Percentiles rank a stretch among this genome's conserved stretches.
Conservation (phyloP, 2,888 invertebrate genomes). For the Pristionchus japonicus region DNA sequence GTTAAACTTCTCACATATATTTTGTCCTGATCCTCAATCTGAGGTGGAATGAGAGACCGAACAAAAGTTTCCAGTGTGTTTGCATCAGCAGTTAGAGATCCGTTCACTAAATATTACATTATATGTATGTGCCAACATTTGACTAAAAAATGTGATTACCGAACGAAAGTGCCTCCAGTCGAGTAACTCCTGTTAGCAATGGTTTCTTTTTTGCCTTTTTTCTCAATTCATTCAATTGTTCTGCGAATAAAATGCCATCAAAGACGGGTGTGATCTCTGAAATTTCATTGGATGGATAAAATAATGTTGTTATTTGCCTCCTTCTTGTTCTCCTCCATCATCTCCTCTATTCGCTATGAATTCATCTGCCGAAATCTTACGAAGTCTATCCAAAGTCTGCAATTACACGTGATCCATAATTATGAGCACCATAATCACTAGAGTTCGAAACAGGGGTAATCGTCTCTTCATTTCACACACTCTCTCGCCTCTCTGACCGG, state of each 20-base stretch:
- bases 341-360: constrained; percentile 6
- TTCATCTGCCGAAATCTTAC: neutral
- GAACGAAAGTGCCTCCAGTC: neutral
- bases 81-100: neutral
- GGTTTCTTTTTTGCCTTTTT: neutral
- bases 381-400: constrained; percentile 29
- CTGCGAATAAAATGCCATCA: neutral
- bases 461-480: too few relatives aligned
- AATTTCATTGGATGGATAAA: neutral
- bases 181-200: constrained; percentile 8
- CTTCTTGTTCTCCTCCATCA: neutral
- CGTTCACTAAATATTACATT: neutral
- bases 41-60: neutral
- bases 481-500: too few relatives aligned
- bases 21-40: neutral
- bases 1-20: neutral
- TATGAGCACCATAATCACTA: too few relatives aligned
- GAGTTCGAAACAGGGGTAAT: too few relatives aligned
- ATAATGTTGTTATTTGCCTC: neutral
- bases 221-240: neutral
- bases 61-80: neutral
- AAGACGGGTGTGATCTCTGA: neutral
- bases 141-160: neutral
- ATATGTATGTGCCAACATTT: too few relatives aligned
- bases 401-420: too few relatives aligned